Base-by-base conservation (phyloP, 2,797 vertebrate species). In the Liasis olivaceus region DNA sequence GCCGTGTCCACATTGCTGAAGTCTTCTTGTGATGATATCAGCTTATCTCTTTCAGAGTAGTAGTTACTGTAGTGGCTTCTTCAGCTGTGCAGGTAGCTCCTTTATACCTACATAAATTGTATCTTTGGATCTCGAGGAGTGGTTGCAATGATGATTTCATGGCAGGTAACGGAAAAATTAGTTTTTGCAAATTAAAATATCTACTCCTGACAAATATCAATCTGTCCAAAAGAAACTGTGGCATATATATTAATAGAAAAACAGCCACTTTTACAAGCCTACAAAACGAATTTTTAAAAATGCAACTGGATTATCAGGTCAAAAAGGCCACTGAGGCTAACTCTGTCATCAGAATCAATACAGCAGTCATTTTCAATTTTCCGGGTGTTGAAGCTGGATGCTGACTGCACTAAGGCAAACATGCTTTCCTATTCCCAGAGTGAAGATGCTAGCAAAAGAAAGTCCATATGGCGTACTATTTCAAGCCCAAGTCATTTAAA, bases 321-420 rank as follows among this genome's bases (percentile, higher is more conserved):
- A 81, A 90, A 97, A 97, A 98, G 98, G 97, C 97, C 97, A 96
- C 95, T 92, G 93, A 91, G 96, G 97, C 95, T 96, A 95, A 96
- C 93, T 96, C 94, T 86, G 85, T 92, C 93, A 95, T 77, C 94
- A 95, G 96, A 97, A 94, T 95, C 93, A 94, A 95, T 94, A 96
- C 92, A 96, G 94, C 77, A 96, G 96, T 95, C 93, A 91, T 89
- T 94, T 95, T 92, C 77, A 72, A 91, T 92, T 96, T 96, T 93
- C 94, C 88, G 31, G 69, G 91, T 96, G 95, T 93, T 96, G 96
- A 97, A 96, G 97, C 97, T 96, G 95, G 96, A 97, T 96, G 96
- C 96, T 94, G 97, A 95, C 96, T 97, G 95, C 88, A 88, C 95
- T 96, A 97, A 96, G 95, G 97, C 95, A 97, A 97, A 96, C 6